Percentiles rank a stretch among this genome's conserved stretches.
These are phyloP conservation scores for Papilio xuthus DNA, from an alignment of 1,140 invertebrate genomes.

Conservation along the genomic window DNA sequence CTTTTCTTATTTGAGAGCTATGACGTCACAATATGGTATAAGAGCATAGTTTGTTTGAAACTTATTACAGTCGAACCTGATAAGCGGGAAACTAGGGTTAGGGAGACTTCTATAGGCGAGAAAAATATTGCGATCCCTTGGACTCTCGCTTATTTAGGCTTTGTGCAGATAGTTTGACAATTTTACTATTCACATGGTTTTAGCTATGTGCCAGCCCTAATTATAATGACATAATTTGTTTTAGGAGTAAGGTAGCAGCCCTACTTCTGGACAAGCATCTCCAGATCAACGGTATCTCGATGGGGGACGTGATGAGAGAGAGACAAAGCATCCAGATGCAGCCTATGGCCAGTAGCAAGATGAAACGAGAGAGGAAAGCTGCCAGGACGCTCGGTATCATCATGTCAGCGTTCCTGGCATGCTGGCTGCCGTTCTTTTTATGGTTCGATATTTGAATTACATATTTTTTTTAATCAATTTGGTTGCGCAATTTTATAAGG, in stretches of 20 bases:
- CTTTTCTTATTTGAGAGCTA: too few relatives aligned
- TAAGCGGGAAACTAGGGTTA: too few relatives aligned
- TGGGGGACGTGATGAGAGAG: slow-evolving; percentile 83
- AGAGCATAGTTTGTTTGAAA: too few relatives aligned
- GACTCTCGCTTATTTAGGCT: too few relatives aligned
- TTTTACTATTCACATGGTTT: background rate
- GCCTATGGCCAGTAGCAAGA: slow-evolving; percentile 88
- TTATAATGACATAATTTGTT: slow-evolving; percentile 2
- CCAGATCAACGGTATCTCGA: slow-evolving; percentile 92
- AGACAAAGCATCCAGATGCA: slow-evolving; percentile 83
- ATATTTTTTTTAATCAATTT: background rate
- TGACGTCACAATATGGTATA: too few relatives aligned
- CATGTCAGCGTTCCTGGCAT: slow-evolving; percentile 95
- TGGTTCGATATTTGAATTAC: slow-evolving; percentile 78
- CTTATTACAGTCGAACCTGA: too few relatives aligned
- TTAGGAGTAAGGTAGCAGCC: slow-evolving; percentile 92
- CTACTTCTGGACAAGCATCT: slow-evolving; percentile 92
- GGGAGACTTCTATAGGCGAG: too few relatives aligned
- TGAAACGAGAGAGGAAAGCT: slow-evolving; percentile 96
- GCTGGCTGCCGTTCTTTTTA: slow-evolving; percentile 97
- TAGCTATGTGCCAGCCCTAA: background rate
- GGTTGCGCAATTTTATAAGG: background rate
- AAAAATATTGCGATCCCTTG: too few relatives aligned
- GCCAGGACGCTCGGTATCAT: slow-evolving; percentile 97
- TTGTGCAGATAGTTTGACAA: background rate